Conservation (phyloP, 2,797 vertebrate genomes). For the Eidolon dupreanum region DNA sequence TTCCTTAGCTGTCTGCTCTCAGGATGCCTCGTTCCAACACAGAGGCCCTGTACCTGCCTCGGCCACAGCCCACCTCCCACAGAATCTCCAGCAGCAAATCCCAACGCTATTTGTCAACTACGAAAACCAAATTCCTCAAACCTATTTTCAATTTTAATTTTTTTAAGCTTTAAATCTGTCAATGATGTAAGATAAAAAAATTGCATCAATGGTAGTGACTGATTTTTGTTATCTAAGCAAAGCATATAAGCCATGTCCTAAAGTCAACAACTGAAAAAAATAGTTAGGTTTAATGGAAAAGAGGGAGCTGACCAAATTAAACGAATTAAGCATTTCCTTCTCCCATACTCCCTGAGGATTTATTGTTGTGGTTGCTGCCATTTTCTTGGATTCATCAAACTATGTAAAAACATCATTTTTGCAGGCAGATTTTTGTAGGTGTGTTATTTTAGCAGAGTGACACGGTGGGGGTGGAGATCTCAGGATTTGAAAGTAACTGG, state of each 20-base stretch:
- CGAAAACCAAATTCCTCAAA: background rate
- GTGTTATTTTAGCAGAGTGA: background rate
- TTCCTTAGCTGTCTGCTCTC: background rate
- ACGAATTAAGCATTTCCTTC: background rate
- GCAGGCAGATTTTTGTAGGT: background rate
- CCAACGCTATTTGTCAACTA: background rate
- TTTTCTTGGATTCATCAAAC: background rate
- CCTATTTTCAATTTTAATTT: background rate
- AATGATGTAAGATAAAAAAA: background rate
- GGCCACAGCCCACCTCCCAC: rapidly evolving
- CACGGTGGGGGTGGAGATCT: background rate
- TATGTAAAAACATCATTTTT: background rate
- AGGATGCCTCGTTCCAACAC: background rate
- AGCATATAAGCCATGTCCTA: background rate
- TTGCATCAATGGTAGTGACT: background rate
- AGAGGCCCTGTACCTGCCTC: rapidly evolving
- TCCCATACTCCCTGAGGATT: background rate
- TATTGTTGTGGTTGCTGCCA: background rate
- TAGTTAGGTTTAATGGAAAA: background rate
- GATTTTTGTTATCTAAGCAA: background rate
- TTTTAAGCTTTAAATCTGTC: background rate
- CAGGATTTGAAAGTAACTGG: background rate
- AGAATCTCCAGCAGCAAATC: background rate
- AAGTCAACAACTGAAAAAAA: background rate
- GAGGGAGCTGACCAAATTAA: background rate